Evolutionary conservation across 2,888 invertebrate genomes (phyloP), one percentile per base, ranked within the genome.

Genomic region (Noctua janthina): DNA sequence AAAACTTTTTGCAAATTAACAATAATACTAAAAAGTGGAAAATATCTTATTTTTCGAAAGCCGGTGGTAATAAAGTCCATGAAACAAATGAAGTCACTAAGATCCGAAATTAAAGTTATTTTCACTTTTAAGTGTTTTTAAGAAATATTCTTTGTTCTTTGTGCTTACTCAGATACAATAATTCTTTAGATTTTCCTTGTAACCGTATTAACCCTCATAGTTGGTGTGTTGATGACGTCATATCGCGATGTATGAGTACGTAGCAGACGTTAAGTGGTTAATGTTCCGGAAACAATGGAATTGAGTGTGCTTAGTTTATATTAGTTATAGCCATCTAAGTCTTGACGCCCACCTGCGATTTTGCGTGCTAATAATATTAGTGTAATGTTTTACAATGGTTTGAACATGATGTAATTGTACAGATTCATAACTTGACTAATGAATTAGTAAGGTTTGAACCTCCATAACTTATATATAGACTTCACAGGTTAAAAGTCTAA

Each of bases 271-370:
- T 91, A 92, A 94, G 92, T 94, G 93, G 92, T 87, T 92, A 91
- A 93, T 92, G 88, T 88, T 85, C 87, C 81, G 91, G 90, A 92
- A 92, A 94, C 92, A 93, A 93, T 92, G 87, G 87, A 87, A 70
- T 51, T 67, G 68, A 74, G 82, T 87, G 89, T 89, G 88, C 80
- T 83, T 71, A 67, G 64, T 82, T 74, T 71, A 68, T 62, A 64
- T 49, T 71, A 72, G 51, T 29, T 71, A 78, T 75, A 74, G 49
- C 17, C 68, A 77, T 78, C 51, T 80, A 71, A 54, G 35, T 76
- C 35, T 54, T 76, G 13, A 76, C 76, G 72, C 88, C 82, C 68
- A 89, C 88, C 71, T 79, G 78, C 59, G 35, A 81, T 67, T 46
- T 54, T 73, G 74, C 71, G 74, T 73, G 78, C 54, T 73, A 6